Conservation (phyloP, 2,113 vertebrate species). For the Menura novaehollandiae region DNA sequence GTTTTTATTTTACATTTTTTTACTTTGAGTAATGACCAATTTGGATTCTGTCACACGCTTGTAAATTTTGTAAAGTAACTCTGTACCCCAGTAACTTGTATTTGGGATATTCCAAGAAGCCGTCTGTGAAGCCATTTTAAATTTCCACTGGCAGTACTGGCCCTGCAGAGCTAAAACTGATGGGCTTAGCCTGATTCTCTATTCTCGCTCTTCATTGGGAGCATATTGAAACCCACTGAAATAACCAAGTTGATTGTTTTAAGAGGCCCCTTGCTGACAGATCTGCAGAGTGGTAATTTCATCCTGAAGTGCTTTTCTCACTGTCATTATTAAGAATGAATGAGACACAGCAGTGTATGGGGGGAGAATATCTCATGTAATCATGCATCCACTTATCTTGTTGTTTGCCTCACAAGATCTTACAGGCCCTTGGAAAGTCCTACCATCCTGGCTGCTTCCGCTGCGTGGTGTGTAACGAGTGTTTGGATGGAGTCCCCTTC, state of each 20-base stretch:
- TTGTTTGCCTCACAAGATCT: conserved; percentile 77
- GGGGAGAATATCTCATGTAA: background rate
- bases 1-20: background rate
- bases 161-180: background rate
- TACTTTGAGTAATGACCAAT: background rate
- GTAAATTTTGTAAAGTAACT: background rate
- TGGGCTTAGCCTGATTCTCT: background rate
- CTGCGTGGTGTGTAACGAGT: conserved; percentile 94
- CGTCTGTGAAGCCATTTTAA: background rate
- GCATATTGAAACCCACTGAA: background rate
- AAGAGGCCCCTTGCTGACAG: conserved; percentile 9
- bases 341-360: background rate
- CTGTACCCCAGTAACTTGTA: background rate
- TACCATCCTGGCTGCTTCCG: conserved; percentile 98
- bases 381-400: background rate
- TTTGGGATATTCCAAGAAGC: background rate
- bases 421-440: conserved; percentile 96
- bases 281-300: background rate
- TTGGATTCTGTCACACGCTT: background rate
- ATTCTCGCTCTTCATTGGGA: background rate
- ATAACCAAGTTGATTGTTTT: background rate
- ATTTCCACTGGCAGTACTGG: background rate
- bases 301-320: background rate
- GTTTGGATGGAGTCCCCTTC: conserved; percentile 95
- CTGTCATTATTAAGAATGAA: background rate